These are phyloP conservation scores for Eospalax fontanierii DNA, from an alignment of 2,797 vertebrate genomes.

Conservation along the genomic window DNA sequence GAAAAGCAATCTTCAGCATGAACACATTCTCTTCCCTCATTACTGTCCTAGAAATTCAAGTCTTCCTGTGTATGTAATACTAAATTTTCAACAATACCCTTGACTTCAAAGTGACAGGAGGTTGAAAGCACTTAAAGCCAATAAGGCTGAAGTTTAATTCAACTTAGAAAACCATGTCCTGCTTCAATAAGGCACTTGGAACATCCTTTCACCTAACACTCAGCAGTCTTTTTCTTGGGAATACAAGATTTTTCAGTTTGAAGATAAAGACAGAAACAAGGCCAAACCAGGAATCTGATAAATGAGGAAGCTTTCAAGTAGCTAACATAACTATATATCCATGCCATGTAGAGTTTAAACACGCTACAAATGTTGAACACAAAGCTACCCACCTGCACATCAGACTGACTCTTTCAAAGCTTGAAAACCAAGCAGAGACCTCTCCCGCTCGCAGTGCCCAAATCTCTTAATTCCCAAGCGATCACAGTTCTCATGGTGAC, in stretches of 20 bases:
- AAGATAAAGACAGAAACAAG: neutral
- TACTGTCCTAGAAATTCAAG: conserved; percentile 26
- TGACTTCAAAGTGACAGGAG: conserved; percentile 18
- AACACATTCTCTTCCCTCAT: neutral
- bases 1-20: conserved; percentile 38
- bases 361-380: neutral
- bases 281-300: neutral
- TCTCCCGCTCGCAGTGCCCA: neutral
- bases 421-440: conserved; percentile 47
- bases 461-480: conserved; percentile 47
- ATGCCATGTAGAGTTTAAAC: neutral
- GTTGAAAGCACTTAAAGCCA: neutral
- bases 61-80: neutral
- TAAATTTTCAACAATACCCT: conserved; percentile 18
- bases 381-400: conserved; percentile 33
- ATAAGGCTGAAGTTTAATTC: neutral
- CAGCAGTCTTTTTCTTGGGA: neutral
- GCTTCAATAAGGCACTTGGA: neutral
- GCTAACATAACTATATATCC: neutral
- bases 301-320: neutral
- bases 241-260: neutral
- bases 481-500: conserved; percentile 8
- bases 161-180: conserved; percentile 24
- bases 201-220: neutral
- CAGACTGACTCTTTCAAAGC: conserved; percentile 41